Base-by-base conservation (phyloP, 2,888 invertebrate species). In the Ischnus inquisitorius region DNA sequence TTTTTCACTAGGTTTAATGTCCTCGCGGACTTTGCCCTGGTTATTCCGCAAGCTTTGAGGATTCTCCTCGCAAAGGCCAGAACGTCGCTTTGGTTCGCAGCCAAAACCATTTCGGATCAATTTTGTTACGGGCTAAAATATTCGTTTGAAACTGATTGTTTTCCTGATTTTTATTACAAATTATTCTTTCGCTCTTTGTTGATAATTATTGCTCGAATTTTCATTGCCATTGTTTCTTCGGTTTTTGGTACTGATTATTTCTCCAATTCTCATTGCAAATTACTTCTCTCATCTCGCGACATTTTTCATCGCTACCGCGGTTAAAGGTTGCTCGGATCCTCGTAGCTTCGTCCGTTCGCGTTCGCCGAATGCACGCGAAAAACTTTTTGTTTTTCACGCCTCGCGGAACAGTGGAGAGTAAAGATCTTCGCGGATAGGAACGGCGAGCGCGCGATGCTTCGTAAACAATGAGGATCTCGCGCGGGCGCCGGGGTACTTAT, bases 311-410 rank as follows among this genome's bases (percentile, higher is more conserved):
- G 2, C 1, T 46, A 0, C n/a, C 14, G 14, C 14, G 10, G 8
- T 46, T 46, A 2, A 34, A 34, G 8, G 0, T 34, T 34, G 0
- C 34, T 34, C 8, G 8, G 4, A 6, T 34, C 34, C 34, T 4
- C 34, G 34, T 6, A 34, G 34, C 34, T 34, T 34, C 1, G 34
- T 34, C 34, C 34, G 34, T 34, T 34, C 34, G 34, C 34, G 8
- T 34, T 34, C 34, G 34, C 34, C 34, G 34, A 6, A 0, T 34
- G 34, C 34, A 34, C 2, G 2, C 22, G 6, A 60, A 60, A 25
- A 60, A 25, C 54, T 19, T n/a, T 54, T 41, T 46, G 25, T 72
- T 60, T 51, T 48, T 75, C 62, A 64, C 75, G 75, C 75, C 75
- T 34, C 4, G 34, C 19, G 64, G 14, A 28, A 48, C 48, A 34